These are phyloP conservation scores for Muscicapa adusta DNA, from an alignment of 2,113 vertebrate genomes.

Conservation along the genomic window DNA sequence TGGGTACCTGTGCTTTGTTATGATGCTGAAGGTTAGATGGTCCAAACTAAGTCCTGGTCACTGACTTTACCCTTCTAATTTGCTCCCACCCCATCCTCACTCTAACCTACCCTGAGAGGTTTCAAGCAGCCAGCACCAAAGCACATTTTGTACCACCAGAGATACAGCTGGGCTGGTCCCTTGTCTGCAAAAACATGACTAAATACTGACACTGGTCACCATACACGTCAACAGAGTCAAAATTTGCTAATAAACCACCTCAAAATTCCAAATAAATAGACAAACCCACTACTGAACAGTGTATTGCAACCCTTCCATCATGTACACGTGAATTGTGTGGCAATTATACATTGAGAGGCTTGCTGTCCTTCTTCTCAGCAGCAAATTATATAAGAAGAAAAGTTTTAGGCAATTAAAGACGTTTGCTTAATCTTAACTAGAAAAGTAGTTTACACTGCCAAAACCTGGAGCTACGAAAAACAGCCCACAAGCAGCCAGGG, in stretches of 20 bases:
- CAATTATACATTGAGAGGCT: accelerated
- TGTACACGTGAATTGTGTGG: accelerated
- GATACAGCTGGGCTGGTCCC: background rate
- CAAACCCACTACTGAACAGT: background rate
- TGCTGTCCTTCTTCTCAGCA: background rate
- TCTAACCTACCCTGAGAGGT: background rate
- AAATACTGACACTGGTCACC: background rate
- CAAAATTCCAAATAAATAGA: background rate
- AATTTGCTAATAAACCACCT: background rate
- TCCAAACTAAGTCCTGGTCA: accelerated
- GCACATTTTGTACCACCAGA: background rate
- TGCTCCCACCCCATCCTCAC: background rate
- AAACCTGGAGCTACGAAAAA: background rate
- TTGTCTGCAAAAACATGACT: background rate
- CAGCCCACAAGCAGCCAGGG: background rate
- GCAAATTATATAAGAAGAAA: background rate
- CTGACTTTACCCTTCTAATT: background rate
- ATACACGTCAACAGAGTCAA: background rate
- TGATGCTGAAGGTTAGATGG: background rate
- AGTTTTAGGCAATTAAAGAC: background rate
- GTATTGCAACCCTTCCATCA: accelerated
- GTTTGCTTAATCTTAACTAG: background rate
- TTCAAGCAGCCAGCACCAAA: background rate
- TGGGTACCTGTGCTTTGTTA: background rate
- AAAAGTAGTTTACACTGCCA: background rate